Conservation (phyloP, 1,140 invertebrate species). For the Acyrthosiphon pisum region DNA sequence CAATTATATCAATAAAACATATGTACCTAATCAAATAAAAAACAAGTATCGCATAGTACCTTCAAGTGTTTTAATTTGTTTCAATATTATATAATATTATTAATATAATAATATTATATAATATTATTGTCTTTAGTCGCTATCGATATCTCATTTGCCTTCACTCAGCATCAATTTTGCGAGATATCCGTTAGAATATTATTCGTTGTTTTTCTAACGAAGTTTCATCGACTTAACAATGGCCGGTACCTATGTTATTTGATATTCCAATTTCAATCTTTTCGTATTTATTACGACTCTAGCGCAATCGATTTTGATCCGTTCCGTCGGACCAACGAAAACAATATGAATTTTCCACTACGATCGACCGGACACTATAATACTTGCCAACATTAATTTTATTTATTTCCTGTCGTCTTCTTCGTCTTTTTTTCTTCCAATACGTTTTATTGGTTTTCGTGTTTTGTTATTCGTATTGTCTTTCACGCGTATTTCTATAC, state of each 20-base stretch:
- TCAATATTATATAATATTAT: too few relatives aligned
- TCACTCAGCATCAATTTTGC: neutral
- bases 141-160: neutral
- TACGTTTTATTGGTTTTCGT: neutral
- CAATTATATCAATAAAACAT: neutral
- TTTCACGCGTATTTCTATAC: neutral
- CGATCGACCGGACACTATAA: neutral
- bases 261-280: neutral
- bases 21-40: neutral
- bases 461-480: neutral
- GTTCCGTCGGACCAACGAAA: neutral
- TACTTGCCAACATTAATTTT: neutral
- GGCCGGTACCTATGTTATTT: neutral
- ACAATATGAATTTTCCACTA: neutral
- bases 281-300: neutral
- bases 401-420: neutral
- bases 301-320: neutral
- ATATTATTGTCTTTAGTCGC: too few relatives aligned
- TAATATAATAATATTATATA: too few relatives aligned
- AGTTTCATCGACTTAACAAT: neutral
- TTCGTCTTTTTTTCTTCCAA: neutral
- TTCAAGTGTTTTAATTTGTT: neutral
- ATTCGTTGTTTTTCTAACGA: neutral
- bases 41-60: neutral
- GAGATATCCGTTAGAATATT: neutral